Evolutionary conservation across 2,888 invertebrate genomes (phyloP), one percentile per base, ranked within the genome.

Genomic region (Tromatobia lineatoria): DNA sequence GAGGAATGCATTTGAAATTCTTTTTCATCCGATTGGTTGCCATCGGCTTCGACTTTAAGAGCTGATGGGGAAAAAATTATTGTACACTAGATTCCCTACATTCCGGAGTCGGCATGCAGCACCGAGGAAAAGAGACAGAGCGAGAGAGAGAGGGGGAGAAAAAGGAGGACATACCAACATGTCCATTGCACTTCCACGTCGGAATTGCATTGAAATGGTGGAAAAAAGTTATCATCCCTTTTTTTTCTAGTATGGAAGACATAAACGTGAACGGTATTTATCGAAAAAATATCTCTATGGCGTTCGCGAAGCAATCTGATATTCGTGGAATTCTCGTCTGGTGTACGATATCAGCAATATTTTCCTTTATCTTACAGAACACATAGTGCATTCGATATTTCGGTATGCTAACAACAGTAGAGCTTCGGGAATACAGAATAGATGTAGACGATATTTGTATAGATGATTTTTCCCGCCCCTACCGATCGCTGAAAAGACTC

Each of bases 211-310:
- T 29, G 76, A 45, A 78, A 59, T 23, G 50, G 54, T n/a, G 71
- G 45, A 71, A 38, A 77, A 78, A 73, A 73, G 42, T 59, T 78
- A 78, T 78, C 73, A n/a, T 38, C 61, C 6, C 8, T 13, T 59
- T n/a, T n/a, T 23, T n/a, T 8, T 20, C 15, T n/a, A 15, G 20
- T 1, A 34, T 34, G 29, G 18, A 13, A n/a, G 15, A 23, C 7
- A n/a, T 15, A 18, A 61, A 61, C 34, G 64, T 38, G 34, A 61
- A 18, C 3, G 34, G 38, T 42, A 64, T 38, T 38, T 20, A 20
- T 38, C 13, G 10, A 18, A 64, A 64, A 64, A 42, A 64, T 18
- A 20, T 29, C 11, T 57, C 57, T 13, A 25, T 4, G 3, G 23
- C 15, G 15, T 25, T 25, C 25, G 11, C 23, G 57, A 23, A 57